Evolutionary conservation across 2,888 invertebrate genomes (phyloP).

Genomic region (Cantharis nigra): DNA sequence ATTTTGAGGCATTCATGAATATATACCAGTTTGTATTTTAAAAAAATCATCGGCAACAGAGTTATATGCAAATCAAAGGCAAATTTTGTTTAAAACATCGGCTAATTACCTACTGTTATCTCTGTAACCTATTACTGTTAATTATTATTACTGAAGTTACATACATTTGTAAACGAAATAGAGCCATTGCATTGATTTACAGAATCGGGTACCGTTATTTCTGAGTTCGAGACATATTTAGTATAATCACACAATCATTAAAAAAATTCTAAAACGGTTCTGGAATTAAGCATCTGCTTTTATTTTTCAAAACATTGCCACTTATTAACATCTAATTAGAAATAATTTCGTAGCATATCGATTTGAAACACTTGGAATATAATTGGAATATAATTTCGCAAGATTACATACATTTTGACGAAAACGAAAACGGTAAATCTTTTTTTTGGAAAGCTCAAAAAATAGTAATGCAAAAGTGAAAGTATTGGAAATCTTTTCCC

Average conservation of each 20-base stretch:
- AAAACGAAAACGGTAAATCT: too few relatives aligned
- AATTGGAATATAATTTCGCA: background rate
- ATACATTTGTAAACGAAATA: constrained; percentile 3
- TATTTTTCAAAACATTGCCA: background rate
- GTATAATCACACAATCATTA: background rate
- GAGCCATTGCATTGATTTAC: background rate
- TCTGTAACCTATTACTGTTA: constrained; percentile 27
- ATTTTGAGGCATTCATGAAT: background rate
- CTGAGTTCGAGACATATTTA: background rate
- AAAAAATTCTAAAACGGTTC: constrained; percentile 1
- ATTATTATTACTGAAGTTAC: background rate
- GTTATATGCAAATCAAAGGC: background rate
- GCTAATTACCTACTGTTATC: constrained; percentile 22
- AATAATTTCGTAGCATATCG: background rate
- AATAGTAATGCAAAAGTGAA: background rate
- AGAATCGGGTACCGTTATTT: background rate
- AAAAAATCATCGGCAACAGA: background rate
- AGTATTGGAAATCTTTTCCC: background rate
- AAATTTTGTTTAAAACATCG: background rate
- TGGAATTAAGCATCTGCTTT: constrained; percentile 3
- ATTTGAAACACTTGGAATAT: background rate
- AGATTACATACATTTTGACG: background rate
- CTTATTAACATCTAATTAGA: background rate
- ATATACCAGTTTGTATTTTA: background rate
- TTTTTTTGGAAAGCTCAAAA: too few relatives aligned